Base-by-base conservation (phyloP, 1,140 invertebrate species). In the Drosophila pallidifrons region DNA sequence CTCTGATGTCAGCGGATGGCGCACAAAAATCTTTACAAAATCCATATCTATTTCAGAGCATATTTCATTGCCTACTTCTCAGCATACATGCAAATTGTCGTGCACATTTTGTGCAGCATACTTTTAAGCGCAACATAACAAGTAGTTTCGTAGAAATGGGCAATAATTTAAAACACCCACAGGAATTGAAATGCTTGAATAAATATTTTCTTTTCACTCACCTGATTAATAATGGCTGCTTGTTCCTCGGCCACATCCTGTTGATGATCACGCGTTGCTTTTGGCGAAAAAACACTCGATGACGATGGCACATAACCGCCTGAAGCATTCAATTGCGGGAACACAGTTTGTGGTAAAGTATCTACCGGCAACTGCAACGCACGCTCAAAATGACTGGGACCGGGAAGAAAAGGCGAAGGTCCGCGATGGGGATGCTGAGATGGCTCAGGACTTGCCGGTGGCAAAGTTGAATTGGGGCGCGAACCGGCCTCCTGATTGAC, bases 171-270 rank as follows among this genome's bases (percentile, higher is more conserved):
- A 38, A 32, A 8, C 32, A 32, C 32, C 5, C 7, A 32, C 32
- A 38, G 8, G 7, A 38, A 8, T 38, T 38, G 6, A 13, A 43
- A n/a, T 43, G 5, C 4, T 13, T 43, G 7, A 43, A 43, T 41
- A 41, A 11, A 11, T 43, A 7, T 43, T 3, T 43, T 38, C 6
- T 43, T 43, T n/a, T 13, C 41, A 43, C 92, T 92, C 75, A 93
- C 93, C 91, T 93, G 93, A 79, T 93, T 93, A 15, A 91, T 80
- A 67, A 93, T 93, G 15, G 81, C 75, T 13, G 92, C 92, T 38
- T 91, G 82, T 45, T 93, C 93, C 66, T 93, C 93, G 4, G 76
- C 71, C 13, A 91, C 89, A 76, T 93, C 93, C 70, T 93, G 92
- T 63, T 89, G 91, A 75, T 92, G 89, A 73, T 92, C 92, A 5